phyloP scores from a whole-genome alignment of 1,140 invertebrate genomes.

The Apis florea region DNA sequence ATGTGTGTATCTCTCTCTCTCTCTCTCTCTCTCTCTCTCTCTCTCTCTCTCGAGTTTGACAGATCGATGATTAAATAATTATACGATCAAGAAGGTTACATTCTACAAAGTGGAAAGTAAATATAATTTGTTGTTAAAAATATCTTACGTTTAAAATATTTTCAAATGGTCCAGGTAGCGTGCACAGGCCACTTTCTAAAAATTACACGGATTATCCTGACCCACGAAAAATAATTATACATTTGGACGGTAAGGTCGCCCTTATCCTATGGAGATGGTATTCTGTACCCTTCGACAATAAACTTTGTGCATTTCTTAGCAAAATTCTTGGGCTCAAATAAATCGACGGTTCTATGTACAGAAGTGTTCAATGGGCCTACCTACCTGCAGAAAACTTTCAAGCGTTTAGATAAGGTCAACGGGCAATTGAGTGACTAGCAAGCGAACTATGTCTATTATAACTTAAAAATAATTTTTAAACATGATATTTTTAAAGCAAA shows the following conservation, averaged over 20 bases:
- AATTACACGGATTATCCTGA: background rate
- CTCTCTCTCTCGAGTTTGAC: too few species aligned
- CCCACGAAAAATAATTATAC: constrained; percentile 3
- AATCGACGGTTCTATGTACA: background rate
- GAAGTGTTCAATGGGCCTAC: background rate
- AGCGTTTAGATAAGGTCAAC: background rate
- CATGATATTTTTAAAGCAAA: too few species aligned
- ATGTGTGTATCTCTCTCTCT: too few species aligned
- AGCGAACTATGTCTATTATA: background rate
- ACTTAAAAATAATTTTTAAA: too few species aligned
- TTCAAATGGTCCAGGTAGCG: background rate
- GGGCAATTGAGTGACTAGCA: background rate
- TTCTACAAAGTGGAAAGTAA: background rate
- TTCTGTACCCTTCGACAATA: constrained; percentile 5
- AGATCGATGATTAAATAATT: background rate
- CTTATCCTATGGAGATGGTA: background rate
- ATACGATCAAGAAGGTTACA: too few species aligned
- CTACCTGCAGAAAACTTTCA: background rate
- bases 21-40: too few species aligned
- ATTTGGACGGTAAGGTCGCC: constrained; percentile 1
- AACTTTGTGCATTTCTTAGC: background rate
- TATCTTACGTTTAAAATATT: background rate
- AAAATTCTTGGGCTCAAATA: constrained; percentile 7
- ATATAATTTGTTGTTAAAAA: background rate
- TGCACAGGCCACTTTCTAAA: background rate